These are phyloP conservation scores for Antechinus stuartii DNA, from an alignment of 2,113 vertebrate species.

Conservation along the genomic window DNA sequence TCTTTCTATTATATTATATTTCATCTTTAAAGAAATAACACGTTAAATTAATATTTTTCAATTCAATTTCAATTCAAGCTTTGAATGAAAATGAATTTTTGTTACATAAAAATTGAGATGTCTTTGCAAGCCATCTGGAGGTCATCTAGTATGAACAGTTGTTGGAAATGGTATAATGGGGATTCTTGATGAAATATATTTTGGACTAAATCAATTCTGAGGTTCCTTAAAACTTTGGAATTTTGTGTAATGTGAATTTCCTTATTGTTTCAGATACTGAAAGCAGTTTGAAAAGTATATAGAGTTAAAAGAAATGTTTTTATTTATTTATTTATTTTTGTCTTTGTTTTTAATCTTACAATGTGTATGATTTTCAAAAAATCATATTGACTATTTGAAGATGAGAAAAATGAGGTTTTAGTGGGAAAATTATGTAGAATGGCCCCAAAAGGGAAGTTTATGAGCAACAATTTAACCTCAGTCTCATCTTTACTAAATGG, in stretches of 20 bases:
- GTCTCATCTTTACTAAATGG: background rate
- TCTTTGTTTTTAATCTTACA: background rate
- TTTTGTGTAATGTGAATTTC: background rate
- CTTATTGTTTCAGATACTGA: background rate
- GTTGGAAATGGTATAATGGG: background rate
- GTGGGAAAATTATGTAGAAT: background rate
- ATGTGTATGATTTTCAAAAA: background rate
- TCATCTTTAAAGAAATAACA: background rate
- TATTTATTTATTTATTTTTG: too few species aligned
- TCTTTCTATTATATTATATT: background rate
- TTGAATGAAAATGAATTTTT: background rate
- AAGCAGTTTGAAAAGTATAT: background rate
- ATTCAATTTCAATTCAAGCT: too few species aligned
- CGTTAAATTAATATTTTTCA: background rate
- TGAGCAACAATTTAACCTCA: background rate
- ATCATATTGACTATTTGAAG: background rate
- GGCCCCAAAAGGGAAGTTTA: background rate
- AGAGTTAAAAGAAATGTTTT: background rate
- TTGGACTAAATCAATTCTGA: background rate
- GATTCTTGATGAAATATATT: background rate
- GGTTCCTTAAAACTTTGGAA: background rate
- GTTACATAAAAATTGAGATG: background rate
- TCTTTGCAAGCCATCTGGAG: background rate
- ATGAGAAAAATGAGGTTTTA: background rate
- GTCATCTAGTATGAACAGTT: background rate